Base-by-base conservation (phyloP, 2,113 vertebrate genomes). In the Burhinus bistriatus region DNA sequence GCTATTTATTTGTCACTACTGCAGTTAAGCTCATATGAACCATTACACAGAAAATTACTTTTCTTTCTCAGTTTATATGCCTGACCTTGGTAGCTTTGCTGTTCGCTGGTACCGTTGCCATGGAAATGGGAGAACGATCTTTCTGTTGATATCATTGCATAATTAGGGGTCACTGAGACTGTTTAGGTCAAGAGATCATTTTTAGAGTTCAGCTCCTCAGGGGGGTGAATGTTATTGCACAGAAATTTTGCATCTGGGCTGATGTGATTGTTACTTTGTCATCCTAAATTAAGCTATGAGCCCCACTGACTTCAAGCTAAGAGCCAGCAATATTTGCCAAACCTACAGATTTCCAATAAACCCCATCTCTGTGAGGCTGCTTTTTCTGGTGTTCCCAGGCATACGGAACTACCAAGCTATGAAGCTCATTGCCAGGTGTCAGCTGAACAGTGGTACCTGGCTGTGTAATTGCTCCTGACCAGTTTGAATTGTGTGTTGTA, bases 81-180 rank as follows among this genome's bases (percentile, higher is more conserved):
- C 81, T 32, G 96, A 92, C 96, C 97, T 95, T 89, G 92, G 4
- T 36, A n/a, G 72, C 69, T 45, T 47, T 32, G 64, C 92, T 51
- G 51, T 13, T 68, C 2, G 0, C 64, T 36, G 65, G 73, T 17
- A 8, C 66, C 0, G 89, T 91, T 97, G 93, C 95, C 95, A 49
- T 95, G 95, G 97, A 57, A 86, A 97, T 18, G 45, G 69, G 79
- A 90, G 86, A 89, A 44, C 20, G 87, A 76, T 84, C 13, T 80
- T 66, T 85, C 87, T 85, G 54, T n/a, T 87, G 86, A 11, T 82
- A 49, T 69, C 25, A 5, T 32, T 85, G 81, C 75, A 85, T 93
- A 94, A 95, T 85, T 49, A 62, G 58, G 75, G 95, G 93, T 96
- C 87, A 77, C 70, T 5, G 73, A 58, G 83, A 36, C 65, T 40